Evolutionary conservation across 2,888 invertebrate species (phyloP), one percentile per base, ranked within the genome.

Genomic region (Trichogramma dendrolimi): DNA sequence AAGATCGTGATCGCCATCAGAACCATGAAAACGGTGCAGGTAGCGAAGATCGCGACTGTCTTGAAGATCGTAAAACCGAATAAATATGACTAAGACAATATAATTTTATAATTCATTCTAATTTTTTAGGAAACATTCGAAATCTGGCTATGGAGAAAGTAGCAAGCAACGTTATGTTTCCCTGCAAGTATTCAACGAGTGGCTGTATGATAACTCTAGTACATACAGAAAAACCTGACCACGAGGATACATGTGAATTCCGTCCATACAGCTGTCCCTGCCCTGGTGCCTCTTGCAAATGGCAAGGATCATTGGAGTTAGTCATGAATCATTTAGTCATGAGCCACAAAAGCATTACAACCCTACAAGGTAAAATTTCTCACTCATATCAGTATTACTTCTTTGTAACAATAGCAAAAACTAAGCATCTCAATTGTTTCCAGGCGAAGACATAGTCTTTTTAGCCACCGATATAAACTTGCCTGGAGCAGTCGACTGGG

Each of bases 141-240:
- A 99, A 99, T 81, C 84, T 99, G 77, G 98, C 97, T 43, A 97
- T 99, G 96, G 99, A 99, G 79, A 99, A 99, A 81, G 96, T 99
- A 46, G 99, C 99, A 48, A 92, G 93, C 72, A 97, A 96, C 73
- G 94, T 99, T 53, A 92, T 94, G 87, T 99, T 99, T 76, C 98
- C 99, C 1, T 99, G 99, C 83, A 97, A 97, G 82, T 99, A 97
- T 83, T 92, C 94, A 60, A 90, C 91, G 70, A 94, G 94, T 67
- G 99, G 99, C 55, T 99, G 99, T 79, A 87, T 89, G 14, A 90
- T 91, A 71, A 92, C 95, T 10, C 84, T 97, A 27, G 89, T 94
- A 40, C 93, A 96, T 79, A 95, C 95, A n/a, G 96, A 98, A 73
- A 99, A 99, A 80, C 90, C 92, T 6, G 98, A 98, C 74, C 99